Evolutionary conservation across 2,888 invertebrate genomes (phyloP).

Genomic region (Heliconius erato): DNA sequence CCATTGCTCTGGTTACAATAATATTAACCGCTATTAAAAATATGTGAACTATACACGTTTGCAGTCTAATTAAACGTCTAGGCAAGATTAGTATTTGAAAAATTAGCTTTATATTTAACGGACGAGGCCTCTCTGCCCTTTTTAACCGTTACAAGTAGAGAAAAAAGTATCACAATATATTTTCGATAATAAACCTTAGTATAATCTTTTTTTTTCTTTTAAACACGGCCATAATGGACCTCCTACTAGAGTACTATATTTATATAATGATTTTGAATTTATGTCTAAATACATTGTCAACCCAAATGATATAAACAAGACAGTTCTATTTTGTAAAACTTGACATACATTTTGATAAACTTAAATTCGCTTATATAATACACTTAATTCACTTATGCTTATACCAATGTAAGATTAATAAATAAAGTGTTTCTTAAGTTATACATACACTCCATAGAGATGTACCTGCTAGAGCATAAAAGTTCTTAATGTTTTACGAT

Average conservation of each 20-base stretch:
- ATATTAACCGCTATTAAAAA: conserved; percentile 58
- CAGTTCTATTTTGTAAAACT: too few relatives aligned
- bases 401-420: background rate
- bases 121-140: background rate
- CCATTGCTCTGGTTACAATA: conserved; percentile 71
- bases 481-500: background rate
- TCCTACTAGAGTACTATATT: background rate
- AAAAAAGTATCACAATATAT: conserved; percentile 21
- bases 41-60: conserved; percentile 56
- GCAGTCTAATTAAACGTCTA: conserved; percentile 52
- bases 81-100: conserved; percentile 50
- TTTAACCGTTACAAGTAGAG: background rate
- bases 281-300: background rate
- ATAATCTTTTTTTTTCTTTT: background rate
- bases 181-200: conserved; percentile 9
- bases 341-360: too few relatives aligned
- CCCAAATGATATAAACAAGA: background rate
- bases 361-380: background rate
- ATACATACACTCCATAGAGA: too few relatives aligned
- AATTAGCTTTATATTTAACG: background rate
- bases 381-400: background rate
- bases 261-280: background rate
- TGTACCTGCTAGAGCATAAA: background rate
- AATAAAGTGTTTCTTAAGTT: background rate
- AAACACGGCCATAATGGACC: background rate